Conservation (phyloP, 2,113 vertebrate species). For the Ceratotherium simum region DNA sequence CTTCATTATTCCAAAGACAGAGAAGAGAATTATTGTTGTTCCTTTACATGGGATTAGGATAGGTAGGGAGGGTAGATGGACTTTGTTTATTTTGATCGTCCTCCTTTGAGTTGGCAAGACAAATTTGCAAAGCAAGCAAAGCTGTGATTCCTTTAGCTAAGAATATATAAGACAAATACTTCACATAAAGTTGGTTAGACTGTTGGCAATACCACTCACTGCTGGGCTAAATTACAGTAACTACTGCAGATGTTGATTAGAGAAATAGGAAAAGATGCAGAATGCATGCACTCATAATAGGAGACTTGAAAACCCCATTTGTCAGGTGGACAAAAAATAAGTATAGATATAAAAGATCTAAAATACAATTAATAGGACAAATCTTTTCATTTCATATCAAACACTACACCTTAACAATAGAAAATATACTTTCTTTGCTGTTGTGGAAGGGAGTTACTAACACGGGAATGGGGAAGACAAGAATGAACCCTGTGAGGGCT, state of each 20-base stretch:
- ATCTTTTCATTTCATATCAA: neutral
- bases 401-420: neutral
- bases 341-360: neutral
- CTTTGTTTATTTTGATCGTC: neutral
- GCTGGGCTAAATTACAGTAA: slow-evolving; percentile 34
- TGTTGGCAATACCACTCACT: neutral
- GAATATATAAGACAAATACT: neutral
- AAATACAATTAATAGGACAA: neutral
- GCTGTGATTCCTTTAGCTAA: neutral
- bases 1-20: neutral
- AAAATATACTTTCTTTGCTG: neutral
- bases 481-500: neutral
- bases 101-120: neutral
- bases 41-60: neutral
- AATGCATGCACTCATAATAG: slow-evolving; percentile 94
- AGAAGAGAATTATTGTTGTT: neutral
- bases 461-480: neutral
- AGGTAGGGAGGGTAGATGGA: neutral
- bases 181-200: neutral
- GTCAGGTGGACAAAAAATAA: slow-evolving; percentile 81
- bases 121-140: neutral
- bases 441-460: neutral
- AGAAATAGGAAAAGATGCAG: slow-evolving; percentile 92
- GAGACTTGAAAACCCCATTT: slow-evolving; percentile 91
- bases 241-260: slow-evolving; percentile 90